Evolutionary conservation across 2,888 invertebrate genomes (phyloP).

Genomic region (Watsonalla cultraria): DNA sequence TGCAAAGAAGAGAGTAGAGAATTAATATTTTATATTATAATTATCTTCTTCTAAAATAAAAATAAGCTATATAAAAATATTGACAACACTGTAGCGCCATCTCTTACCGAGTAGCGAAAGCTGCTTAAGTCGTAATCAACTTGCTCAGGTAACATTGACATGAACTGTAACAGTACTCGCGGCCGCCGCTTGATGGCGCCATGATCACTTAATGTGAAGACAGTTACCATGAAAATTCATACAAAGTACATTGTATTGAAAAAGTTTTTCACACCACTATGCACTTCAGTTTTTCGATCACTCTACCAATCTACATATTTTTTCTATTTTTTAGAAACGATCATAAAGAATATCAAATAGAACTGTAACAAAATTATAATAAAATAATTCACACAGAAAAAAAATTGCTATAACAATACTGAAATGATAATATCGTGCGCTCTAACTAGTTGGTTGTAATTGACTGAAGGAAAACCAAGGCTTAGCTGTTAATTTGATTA

Average conservation of each 20-base stretch:
- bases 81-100: constrained; percentile 44
- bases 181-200: constrained; percentile 79
- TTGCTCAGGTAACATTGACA: constrained; percentile 47
- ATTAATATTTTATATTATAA: not conserved
- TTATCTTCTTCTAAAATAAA: no score
- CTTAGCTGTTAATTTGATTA: constrained; percentile 63
- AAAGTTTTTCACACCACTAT: constrained; percentile 12
- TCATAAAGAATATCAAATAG: not conserved
- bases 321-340: not conserved
- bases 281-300: constrained; percentile 9
- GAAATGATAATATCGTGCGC: constrained; percentile 36
- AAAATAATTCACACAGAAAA: constrained; percentile 16
- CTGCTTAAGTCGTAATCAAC: constrained; percentile 31
- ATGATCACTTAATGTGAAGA: constrained; percentile 80
- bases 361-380: not conserved
- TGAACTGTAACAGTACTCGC: constrained; percentile 66
- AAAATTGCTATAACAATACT: not conserved
- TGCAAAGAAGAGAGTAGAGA: constrained; percentile 49
- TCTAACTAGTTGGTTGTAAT: constrained; percentile 44
- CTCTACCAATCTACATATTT: constrained; percentile 11
- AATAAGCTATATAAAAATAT: no score
- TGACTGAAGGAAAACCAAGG: constrained; percentile 70
- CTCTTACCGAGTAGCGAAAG: constrained; percentile 72
- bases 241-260: constrained; percentile 28
- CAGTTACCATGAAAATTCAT: constrained; percentile 82